Evolutionary conservation across 2,888 invertebrate species (phyloP), one percentile per base, ranked within the genome.

Genomic region (Eupithecia centaureata): DNA sequence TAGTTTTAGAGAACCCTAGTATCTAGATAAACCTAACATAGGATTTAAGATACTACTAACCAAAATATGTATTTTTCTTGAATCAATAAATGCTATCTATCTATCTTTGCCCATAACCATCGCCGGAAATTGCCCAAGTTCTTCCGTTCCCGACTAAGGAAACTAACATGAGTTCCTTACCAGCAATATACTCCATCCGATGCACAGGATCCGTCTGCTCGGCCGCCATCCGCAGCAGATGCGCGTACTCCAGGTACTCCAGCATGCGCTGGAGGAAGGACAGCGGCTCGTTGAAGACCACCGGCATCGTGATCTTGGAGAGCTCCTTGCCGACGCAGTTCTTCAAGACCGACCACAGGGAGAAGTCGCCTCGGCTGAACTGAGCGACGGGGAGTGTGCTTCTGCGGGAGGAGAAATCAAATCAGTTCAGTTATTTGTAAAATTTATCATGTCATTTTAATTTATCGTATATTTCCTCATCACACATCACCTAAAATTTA

Each of bases 261-360:
- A 98, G 96, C 92, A 99, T 96, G 69, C 99, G 94, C 94, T 99
- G 98, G 51, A 99, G 95, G 91, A 99, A 98, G 79, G 97, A 98
- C 72, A 99, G 94, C 12, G 99, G 99, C 90, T 99, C 99, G 92
- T 99, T 99, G 94, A 99, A 98, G 76, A 97, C 96, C 75, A 99
- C 98, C 72, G 99, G 99, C 98, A 99, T 98, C 42, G 98, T 97
- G 89, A 98, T 98, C 94, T 98, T 98, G 85, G 98, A 98, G 77
- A 99, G 94, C 91, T 99, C 98, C 94, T 97, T 97, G 82, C 97
- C 97, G 77, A 98, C 97, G 89, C 97, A 97, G 91, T 97, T 97
- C 94, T 97, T 98, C 81, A 98, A 94, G 76, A 98, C 97, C 73
- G 97, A 97, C 98, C 98, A 98, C 79, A 98, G 95, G 85, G 96